Percentiles rank a stretch among this genome's conserved stretches.
These are phyloP conservation scores for Nephrotoma appendiculata DNA, from an alignment of 2,888 invertebrate genomes.

Conservation along the genomic window DNA sequence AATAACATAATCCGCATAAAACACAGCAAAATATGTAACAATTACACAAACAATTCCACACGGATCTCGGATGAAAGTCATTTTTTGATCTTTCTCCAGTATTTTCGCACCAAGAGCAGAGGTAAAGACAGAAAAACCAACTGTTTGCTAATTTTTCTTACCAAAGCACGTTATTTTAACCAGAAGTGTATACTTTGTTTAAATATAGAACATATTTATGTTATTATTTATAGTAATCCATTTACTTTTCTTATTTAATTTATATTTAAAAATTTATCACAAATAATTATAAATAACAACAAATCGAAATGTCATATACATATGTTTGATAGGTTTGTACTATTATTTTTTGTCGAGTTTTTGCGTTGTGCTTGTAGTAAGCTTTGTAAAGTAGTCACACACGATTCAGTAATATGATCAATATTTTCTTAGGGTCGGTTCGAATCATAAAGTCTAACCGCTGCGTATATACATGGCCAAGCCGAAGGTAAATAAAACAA, in stretches of 20 bases:
- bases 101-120: not conserved
- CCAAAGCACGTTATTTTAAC: not conserved
- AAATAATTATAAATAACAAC: not conserved
- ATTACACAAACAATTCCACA: slow-evolving; percentile 72
- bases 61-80: slow-evolving; percentile 60
- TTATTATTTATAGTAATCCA: not conserved
- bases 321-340: slow-evolving; percentile 1
- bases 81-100: slow-evolving; percentile 18
- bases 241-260: not conserved
- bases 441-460: too few species aligned
- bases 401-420: too few species aligned
- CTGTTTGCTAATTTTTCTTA: not conserved
- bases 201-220: not conserved
- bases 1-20: slow-evolving; percentile 80
- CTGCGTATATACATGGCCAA: too few species aligned
- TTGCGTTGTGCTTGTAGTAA: not conserved
- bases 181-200: not conserved
- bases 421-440: too few species aligned
- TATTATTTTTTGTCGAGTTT: not conserved
- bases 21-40: slow-evolving; percentile 62
- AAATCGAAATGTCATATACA: not conserved
- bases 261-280: not conserved
- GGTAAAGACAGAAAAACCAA: not conserved
- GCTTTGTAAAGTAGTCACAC: not conserved
- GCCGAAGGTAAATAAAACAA: too few species aligned